Percentiles rank a stretch among this genome's conserved stretches.
These are phyloP conservation scores for Lepisosteus osseus DNA, from an alignment of 2,113 vertebrate genomes.

Conservation along the genomic window DNA sequence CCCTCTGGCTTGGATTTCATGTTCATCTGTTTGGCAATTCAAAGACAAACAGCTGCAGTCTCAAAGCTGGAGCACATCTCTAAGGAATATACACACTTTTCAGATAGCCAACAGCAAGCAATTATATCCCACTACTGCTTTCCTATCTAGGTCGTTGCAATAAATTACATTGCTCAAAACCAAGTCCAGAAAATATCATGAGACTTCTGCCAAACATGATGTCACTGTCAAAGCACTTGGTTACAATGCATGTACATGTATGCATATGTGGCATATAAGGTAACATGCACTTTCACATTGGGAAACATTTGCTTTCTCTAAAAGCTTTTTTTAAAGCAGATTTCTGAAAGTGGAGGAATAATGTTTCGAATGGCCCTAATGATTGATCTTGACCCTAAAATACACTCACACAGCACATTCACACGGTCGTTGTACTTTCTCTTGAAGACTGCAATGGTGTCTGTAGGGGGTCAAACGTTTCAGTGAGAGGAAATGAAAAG, in stretches of 20 bases:
- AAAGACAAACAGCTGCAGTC: slow-evolving; percentile 49
- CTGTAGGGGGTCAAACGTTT: slow-evolving; percentile 20
- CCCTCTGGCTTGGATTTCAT: slow-evolving; percentile 35
- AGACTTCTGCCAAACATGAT: slow-evolving; percentile 57
- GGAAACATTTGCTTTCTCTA: too few species aligned
- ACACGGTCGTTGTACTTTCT: too few species aligned
- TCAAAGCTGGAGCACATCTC: slow-evolving; percentile 34
- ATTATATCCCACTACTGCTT: slow-evolving; percentile 40
- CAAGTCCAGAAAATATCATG: slow-evolving; percentile 56
- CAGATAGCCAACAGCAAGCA: not conserved
- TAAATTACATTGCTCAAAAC: slow-evolving; percentile 44
- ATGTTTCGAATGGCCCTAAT: too few species aligned
- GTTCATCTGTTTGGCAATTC: slow-evolving; percentile 37
- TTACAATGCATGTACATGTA: too few species aligned
- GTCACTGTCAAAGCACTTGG: slow-evolving; percentile 41
- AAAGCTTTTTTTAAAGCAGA: too few species aligned
- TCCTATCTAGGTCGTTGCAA: slow-evolving; percentile 34
- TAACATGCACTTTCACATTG: too few species aligned
- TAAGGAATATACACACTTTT: not conserved
- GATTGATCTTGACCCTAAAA: too few species aligned
- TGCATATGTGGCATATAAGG: too few species aligned
- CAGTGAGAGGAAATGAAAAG: slow-evolving; percentile 48
- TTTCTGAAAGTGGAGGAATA: too few species aligned
- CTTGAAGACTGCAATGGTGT: too few species aligned
- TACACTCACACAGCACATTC: too few species aligned